Percentiles rank a stretch among this genome's conserved stretches.
phyloP scores from a whole-genome alignment of 2,113 vertebrate genomes.

The Eleginops maclovinus region DNA sequence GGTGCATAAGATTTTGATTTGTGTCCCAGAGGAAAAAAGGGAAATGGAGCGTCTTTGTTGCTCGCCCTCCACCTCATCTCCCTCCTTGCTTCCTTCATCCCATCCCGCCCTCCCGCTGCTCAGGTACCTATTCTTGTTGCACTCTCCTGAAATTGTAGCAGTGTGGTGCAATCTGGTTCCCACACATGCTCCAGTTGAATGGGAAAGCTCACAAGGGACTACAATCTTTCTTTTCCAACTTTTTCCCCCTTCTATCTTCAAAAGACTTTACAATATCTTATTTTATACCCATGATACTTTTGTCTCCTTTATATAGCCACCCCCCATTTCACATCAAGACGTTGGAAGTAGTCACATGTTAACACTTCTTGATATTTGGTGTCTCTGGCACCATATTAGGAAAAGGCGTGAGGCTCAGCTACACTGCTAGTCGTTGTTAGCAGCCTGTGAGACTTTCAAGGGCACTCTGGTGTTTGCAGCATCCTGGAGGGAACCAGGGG shows the following conservation, averaged over 20 bases:
- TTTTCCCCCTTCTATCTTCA: neutral
- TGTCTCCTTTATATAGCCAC: neutral
- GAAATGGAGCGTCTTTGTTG: constrained; percentile 23
- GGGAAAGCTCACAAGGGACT: constrained; percentile 23
- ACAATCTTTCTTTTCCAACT: neutral
- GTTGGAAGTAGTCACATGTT: constrained; percentile 11
- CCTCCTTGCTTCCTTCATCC: constrained; percentile 53
- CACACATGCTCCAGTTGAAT: constrained; percentile 41
- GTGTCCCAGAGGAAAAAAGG: neutral
- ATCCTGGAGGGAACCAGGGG: constrained; percentile 2
- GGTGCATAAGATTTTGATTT: constrained; percentile 4
- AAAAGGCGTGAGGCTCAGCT: constrained; percentile 36
- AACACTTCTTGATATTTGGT: constrained; percentile 15
- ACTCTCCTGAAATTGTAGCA: constrained; percentile 33
- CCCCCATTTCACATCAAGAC: constrained; percentile 5
- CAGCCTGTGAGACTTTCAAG: constrained; percentile 35
- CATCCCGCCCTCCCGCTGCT: constrained; percentile 53
- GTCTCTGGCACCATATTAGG: constrained; percentile 62
- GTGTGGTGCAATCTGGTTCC: constrained; percentile 44
- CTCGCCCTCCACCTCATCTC: constrained; percentile 5
- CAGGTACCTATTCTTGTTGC: constrained; percentile 65
- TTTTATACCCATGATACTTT: neutral
- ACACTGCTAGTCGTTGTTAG: constrained; percentile 42
- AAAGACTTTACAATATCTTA: neutral
- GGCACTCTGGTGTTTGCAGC: constrained; percentile 15